phyloP scores from a whole-genome alignment of 1,140 invertebrate genomes.

The Apocrypta bakeri region DNA sequence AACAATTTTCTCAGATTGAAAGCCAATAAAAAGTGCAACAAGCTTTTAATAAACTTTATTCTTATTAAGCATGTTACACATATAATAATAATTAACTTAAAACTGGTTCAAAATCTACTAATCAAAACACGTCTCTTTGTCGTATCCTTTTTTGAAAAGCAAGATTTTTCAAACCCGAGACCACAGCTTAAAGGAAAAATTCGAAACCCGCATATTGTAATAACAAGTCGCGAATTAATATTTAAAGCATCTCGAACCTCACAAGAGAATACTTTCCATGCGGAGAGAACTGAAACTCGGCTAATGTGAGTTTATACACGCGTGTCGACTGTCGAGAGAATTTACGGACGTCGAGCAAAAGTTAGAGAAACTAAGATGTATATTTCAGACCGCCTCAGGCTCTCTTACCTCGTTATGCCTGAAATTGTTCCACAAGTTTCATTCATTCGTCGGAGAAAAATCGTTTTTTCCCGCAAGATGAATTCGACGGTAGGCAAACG shows the following conservation, averaged over 20 bases:
- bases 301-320: neutral
- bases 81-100: too few relatives aligned
- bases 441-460: neutral
- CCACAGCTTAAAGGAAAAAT: too few relatives aligned
- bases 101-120: too few relatives aligned
- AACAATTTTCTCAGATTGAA: too few relatives aligned
- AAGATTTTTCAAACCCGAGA: too few relatives aligned
- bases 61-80: too few relatives aligned
- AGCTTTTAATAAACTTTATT: too few relatives aligned
- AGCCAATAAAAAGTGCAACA: too few relatives aligned
- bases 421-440: neutral
- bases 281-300: neutral
- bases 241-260: neutral
- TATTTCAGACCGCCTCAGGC: neutral
- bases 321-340: neutral
- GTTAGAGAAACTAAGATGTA: neutral
- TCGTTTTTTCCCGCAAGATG: neutral
- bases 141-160: too few relatives aligned
- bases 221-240: neutral
- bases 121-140: too few relatives aligned
- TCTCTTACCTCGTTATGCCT: neutral
- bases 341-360: neutral
- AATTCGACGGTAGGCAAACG: neutral
- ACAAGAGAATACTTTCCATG: neutral
- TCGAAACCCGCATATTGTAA: neutral